Conservation (phyloP, 2,113 vertebrate genomes). For the Melozone crissalis region DNA sequence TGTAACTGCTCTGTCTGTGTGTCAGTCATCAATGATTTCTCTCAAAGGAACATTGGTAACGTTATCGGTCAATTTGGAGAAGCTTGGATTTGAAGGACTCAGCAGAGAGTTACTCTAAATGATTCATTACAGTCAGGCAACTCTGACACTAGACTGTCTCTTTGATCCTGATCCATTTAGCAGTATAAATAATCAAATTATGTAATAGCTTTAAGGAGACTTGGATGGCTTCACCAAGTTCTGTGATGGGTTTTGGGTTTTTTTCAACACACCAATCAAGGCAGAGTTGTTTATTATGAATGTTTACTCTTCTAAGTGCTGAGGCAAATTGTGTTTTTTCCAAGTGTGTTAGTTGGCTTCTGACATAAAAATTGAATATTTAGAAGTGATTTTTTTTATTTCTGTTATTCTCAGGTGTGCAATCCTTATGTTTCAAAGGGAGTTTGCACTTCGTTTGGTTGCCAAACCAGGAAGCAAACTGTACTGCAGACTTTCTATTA, state of each 20-base stretch:
- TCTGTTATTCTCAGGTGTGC: constrained; percentile 84
- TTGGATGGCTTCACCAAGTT: not conserved
- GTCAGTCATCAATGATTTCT: not conserved
- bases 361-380: not conserved
- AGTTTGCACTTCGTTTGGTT: constrained; percentile 95
- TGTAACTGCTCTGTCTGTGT: not conserved
- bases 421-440: constrained; percentile 97
- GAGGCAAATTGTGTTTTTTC: not conserved
- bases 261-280: not conserved
- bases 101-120: not conserved
- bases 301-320: not conserved
- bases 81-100: not conserved
- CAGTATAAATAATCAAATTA: not conserved
- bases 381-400: not conserved
- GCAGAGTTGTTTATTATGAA: not conserved
- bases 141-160: not conserved
- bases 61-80: not conserved
- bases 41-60: accelerated
- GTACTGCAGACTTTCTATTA: constrained; percentile 95
- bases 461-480: constrained; percentile 93
- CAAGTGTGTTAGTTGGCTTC: not conserved
- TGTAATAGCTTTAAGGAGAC: not conserved
- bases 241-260: not conserved
- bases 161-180: not conserved
- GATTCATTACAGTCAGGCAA: not conserved